Base-by-base conservation (phyloP, 2,113 vertebrate species). In the Emydura subglobosa region DNA sequence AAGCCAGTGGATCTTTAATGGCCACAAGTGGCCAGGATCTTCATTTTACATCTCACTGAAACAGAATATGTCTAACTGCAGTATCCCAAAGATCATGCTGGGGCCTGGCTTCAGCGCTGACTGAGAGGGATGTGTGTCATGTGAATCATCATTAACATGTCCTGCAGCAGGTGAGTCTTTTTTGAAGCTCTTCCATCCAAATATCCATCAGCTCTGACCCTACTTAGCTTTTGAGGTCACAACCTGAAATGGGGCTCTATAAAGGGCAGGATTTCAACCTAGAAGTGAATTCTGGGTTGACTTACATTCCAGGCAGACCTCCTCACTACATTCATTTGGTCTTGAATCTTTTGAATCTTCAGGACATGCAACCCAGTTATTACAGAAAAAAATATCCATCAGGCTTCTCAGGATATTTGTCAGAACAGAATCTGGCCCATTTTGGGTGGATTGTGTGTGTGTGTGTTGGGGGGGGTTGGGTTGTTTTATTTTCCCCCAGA, bases 11-110 rank as follows among this genome's bases (percentile, higher is more conserved):
- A 42, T 17, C 78, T 53, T 81, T 82, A 53, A 82, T 81, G 53
- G 17, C 24, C 59, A 82, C 55, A 92, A 89, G 10, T 24, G 21
- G 19, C 0, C 59, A 88, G 76, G 86, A 44, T 16, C 0, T 0
- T 57, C 2, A 31, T 72, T 76, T 68, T 82, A 5, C 5, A 47
- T 42, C 4, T 3, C 47, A 25, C 59, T 85, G 76, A 88, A 83
- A 53, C 42, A n/a, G 12, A 25, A 61, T 53, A 22, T 39, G 39
- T 86, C 57, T 24, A 81, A 49, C 21, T 81, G 44, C n/a, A 81
- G 24, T 47, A 6, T 2, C 34, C 83, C 61, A 83, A 27, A 47
- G 21, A 94, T 80, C 49, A 10, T 5, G 8, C 8, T 27, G 17
- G 49, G 61, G 42, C 9, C n/a, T 27, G 22, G 84, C 3, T n/a